phyloP scores from a whole-genome alignment of 2,888 invertebrate species.

The Drosophila tripunctata region DNA sequence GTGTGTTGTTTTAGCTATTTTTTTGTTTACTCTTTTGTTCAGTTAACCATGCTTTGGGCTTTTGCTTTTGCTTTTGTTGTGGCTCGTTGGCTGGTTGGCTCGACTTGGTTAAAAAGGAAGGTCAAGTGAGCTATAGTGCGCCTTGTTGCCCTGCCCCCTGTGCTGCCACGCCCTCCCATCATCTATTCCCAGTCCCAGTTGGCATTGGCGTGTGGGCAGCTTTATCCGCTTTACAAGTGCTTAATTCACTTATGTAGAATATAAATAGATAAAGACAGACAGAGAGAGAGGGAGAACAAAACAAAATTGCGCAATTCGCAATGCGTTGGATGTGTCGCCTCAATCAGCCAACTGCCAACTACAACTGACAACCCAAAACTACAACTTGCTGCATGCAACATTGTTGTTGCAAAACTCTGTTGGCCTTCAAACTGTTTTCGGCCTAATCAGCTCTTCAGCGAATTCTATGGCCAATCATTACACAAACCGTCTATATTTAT shows the following conservation, averaged over 20 bases:
- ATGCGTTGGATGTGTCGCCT: conserved; percentile 42
- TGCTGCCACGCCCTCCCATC: conserved; percentile 28
- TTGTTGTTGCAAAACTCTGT: background rate
- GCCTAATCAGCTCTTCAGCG: conserved; percentile 16
- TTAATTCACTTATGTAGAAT: conserved; percentile 61
- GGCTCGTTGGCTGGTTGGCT: conserved; percentile 20
- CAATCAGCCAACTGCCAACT: background rate
- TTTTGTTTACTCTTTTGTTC: conserved; percentile 36
- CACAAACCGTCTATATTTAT: conserved; percentile 20
- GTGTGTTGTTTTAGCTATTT: conserved; percentile 19
- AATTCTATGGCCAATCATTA: conserved; percentile 11
- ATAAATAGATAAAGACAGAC: conserved; percentile 47
- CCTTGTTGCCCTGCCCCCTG: conserved; percentile 37
- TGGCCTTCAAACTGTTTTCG: conserved; percentile 27
- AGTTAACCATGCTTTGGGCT: conserved; percentile 33
- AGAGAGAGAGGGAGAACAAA: too few relatives aligned
- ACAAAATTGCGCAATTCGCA: conserved; percentile 55
- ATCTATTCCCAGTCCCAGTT: conserved; percentile 27
- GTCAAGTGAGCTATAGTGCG: conserved; percentile 58
- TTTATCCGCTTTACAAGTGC: conserved; percentile 75
- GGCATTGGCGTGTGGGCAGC: conserved; percentile 58
- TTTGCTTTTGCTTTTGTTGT: conserved; percentile 11
- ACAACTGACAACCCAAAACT: background rate
- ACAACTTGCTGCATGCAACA: conserved; percentile 8
- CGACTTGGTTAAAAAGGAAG: conserved; percentile 46